Evolutionary conservation across 92 coral and sea anemone species (phyloP).

Genomic region (Siderastrea siderea): DNA sequence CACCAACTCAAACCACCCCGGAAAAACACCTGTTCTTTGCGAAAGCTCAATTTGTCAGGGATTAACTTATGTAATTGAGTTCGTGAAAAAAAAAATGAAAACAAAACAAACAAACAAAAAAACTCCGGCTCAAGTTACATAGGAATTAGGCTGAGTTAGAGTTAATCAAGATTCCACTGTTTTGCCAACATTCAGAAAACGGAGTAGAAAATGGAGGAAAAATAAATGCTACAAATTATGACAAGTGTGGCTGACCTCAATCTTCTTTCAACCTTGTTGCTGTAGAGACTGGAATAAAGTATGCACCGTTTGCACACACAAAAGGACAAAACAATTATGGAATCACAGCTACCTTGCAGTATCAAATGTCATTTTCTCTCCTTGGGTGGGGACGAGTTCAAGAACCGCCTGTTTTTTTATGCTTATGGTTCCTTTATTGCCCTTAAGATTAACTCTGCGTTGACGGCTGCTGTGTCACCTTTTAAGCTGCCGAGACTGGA

Average conservation of each 20-base stretch:
- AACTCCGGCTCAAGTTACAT: no score
- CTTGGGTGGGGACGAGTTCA: not conserved
- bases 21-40: no score
- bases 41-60: no score
- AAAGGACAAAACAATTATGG: not conserved
- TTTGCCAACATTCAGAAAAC: not conserved
- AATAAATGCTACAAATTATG: not conserved
- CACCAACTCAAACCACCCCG: no score
- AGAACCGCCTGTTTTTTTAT: not conserved
- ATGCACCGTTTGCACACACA: constrained; percentile 22
- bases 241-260: constrained; percentile 7
- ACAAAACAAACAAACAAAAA: not conserved
- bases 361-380: not conserved
- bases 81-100: not conserved
- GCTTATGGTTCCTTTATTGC: not conserved
- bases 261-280: not conserved
- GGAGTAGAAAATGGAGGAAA: no score
- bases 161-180: not conserved
- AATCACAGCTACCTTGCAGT: not conserved
- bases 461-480: not conserved
- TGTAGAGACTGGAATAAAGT: constrained; percentile 11
- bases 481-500: not conserved
- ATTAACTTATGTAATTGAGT: no score
- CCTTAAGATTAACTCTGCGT: not conserved
- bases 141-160: no score